Evolutionary conservation across 1,140 invertebrate genomes (phyloP).

Genomic region (Tetranychus urticae): DNA sequence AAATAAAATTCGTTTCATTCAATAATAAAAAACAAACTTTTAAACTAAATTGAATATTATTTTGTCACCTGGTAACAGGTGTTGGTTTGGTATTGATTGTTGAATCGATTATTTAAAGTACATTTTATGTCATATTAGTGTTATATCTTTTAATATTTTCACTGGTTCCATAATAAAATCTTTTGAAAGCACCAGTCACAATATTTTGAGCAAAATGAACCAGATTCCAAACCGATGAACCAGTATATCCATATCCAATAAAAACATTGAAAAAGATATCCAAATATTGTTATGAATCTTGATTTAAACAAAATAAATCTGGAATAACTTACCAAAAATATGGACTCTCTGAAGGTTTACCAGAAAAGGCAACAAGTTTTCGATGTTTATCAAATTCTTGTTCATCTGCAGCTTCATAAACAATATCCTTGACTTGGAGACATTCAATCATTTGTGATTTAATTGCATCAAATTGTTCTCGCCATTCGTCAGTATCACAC

Average conservation of each 20-base stretch:
- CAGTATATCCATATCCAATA: conserved; percentile 36
- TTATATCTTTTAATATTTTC: background rate
- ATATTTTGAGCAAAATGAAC: conserved; percentile 23
- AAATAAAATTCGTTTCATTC: too few relatives aligned
- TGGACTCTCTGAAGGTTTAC: background rate
- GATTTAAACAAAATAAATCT: background rate
- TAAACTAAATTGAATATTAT: too few relatives aligned
- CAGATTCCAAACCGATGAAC: conserved; percentile 28
- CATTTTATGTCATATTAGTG: too few relatives aligned
- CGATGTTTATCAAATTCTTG: background rate
- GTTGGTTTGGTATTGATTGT: too few relatives aligned
- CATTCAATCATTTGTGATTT: background rate
- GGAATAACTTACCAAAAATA: background rate
- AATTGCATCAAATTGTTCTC: background rate
- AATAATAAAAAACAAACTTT: too few relatives aligned
- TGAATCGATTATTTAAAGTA: too few relatives aligned
- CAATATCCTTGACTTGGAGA: background rate
- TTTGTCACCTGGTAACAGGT: too few relatives aligned
- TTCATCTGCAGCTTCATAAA: conserved; percentile 38
- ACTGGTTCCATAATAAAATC: background rate
- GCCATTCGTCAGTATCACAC: conserved; percentile 1
- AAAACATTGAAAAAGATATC: background rate
- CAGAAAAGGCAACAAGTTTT: background rate
- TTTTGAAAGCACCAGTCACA: background rate
- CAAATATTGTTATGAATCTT: background rate